Percentiles rank a stretch among this genome's conserved stretches.
phyloP scores from a whole-genome alignment of 2,888 invertebrate genomes.

The Habroteleia sp. region DNA sequence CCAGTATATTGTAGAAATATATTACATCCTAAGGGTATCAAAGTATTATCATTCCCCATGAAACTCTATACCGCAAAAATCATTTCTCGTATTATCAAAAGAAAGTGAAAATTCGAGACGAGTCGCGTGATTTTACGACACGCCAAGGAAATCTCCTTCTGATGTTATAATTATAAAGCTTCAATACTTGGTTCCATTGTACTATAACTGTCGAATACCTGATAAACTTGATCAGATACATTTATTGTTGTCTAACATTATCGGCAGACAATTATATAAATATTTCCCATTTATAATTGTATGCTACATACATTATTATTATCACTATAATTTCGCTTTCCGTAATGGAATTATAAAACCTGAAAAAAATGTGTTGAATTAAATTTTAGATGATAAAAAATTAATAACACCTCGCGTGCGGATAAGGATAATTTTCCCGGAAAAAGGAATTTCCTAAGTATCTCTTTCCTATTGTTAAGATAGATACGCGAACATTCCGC shows the following conservation, averaged over 20 bases:
- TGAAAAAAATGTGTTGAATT: not conserved
- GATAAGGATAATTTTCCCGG: conserved; percentile 2
- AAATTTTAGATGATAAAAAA: not conserved
- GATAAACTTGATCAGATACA: conserved; percentile 65
- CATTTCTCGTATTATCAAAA: conserved; percentile 7
- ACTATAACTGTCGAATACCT: conserved; percentile 57
- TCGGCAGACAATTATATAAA: conserved; percentile 10
- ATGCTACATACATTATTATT: not conserved
- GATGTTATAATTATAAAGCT: conserved; percentile 62
- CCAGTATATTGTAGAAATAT: not conserved
- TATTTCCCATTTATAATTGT: no score
- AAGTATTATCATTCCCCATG: conserved; percentile 11
- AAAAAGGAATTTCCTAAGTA: conserved; percentile 24
- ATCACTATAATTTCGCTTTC: not conserved
- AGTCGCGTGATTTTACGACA: conserved; percentile 66
- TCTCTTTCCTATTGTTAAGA: conserved; percentile 39
- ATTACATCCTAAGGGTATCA: not conserved
- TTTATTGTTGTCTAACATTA: conserved; percentile 61
- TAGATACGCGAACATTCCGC: conserved; percentile 55
- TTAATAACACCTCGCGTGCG: conserved; percentile 17
- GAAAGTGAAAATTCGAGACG: conserved; percentile 30
- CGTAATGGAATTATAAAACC: not conserved
- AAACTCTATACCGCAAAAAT: conserved; percentile 22
- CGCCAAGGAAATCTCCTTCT: conserved; percentile 68
- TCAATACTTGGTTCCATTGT: conserved; percentile 41